Percentiles rank a stretch among this genome's conserved stretches.
phyloP scores from a whole-genome alignment of 2,888 invertebrate species.

The Eretmocerus hayati region DNA sequence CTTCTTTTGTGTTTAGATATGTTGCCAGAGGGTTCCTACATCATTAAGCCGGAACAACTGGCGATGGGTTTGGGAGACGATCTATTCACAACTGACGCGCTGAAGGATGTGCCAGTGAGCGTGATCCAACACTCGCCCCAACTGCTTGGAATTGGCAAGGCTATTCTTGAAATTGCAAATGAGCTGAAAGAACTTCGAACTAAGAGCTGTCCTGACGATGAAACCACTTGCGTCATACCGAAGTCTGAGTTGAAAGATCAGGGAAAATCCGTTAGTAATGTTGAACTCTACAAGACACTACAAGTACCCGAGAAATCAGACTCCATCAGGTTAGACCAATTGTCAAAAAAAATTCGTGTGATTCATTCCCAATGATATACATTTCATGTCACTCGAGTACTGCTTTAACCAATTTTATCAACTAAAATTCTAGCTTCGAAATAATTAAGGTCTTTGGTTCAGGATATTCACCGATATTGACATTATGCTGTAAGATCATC shows the following conservation, averaged over 20 bases:
- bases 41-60: constrained; percentile 33
- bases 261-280: constrained; percentile 28
- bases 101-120: constrained; percentile 24
- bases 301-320: constrained; percentile 32
- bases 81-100: constrained; percentile 25
- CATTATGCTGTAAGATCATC: no score
- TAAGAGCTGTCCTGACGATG: constrained; percentile 11
- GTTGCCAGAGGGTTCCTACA: constrained; percentile 37
- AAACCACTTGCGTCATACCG: constrained; percentile 27
- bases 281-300: constrained; percentile 35
- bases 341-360: no score
- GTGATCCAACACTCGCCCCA: constrained; percentile 35
- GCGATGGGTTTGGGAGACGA: constrained; percentile 7
- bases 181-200: constrained; percentile 28
- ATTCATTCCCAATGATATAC: no score
- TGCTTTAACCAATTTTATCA: no score
- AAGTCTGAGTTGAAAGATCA: constrained; percentile 26
- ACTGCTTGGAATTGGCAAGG: constrained; percentile 37
- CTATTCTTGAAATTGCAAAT: constrained; percentile 33
- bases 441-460: no score
- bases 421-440: no score
- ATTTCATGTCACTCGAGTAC: no score
- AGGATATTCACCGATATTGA: no score
- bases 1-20: no score
- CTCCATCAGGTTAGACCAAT: constrained; percentile 26